Evolutionary conservation across 2,113 vertebrate genomes (phyloP), one percentile per base, ranked within the genome.

Genomic region (Zosterops lateralis): DNA sequence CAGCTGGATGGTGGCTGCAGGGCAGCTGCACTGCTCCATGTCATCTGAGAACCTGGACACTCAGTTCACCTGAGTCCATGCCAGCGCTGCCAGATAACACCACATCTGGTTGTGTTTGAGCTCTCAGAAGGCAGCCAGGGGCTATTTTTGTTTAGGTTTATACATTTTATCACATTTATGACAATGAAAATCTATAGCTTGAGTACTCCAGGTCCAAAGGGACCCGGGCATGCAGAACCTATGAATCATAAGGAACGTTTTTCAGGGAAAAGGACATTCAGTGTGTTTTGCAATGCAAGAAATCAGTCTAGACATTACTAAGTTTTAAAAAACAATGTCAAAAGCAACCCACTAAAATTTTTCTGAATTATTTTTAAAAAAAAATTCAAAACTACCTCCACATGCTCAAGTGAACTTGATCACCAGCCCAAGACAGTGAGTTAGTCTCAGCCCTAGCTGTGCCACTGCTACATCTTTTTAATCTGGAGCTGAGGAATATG

Each of bases 161-260:
- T 92, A 92, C 62, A 92, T 97, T 98, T 97, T 96, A 97, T 97
- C 97, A 97, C 90, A 60, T 92, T 93, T 73, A 82, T 76, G 62
- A 93, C 58, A 73, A 56, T 29, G 70, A 76, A 94, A 96, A 93
- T 87, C 80, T 94, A 40, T 65, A 93, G 48, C 62, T 95, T 14
- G 38, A 96, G 61, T 28, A 88, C 83, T 96, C 87, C 74, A 87
- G 84, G 91, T 95, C 91, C 90, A 93, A 95, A 96, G 91, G 91
- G 60, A 70, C 14, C 24, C 0, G 57, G 68, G 71, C 95, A 84
- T 82, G 87, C 84, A 92, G 78, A 90, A 92, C 77, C 86, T 94
- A 91, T 95, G 97, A 97, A 96, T 97, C 97, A 97, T 80, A 80
- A 91, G 91, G 70, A 96, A 86, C 5, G 4, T 87, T 96, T 92